Evolutionary conservation across 2,797 vertebrate species (phyloP), one percentile per base, ranked within the genome.

Genomic region (Diplodus sargus): DNA sequence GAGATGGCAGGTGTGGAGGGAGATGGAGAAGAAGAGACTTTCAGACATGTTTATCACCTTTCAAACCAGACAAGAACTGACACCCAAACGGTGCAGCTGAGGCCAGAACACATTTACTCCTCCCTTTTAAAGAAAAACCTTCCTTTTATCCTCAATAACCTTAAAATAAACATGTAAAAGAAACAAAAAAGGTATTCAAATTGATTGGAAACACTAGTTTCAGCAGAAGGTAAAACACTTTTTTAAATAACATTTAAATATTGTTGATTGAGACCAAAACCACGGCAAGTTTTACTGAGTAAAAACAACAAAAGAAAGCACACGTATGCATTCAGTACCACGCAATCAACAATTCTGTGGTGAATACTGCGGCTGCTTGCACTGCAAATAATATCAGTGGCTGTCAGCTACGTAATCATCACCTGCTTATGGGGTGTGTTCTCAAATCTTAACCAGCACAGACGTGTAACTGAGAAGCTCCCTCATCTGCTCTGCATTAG

Each of bases 401-500:
- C 62, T 77, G 48, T 45, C 49, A 39, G 23, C 15, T 42, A 59
- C 34, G 74, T 74, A 48, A 64, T 63, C 25, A 52, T 18, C 74
- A 70, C n/a, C 65, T 66, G 71, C 45, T 49, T 43, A 42, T 30
- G 23, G 39, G 47, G 18, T 58, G 45, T 23, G n/a, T 70, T 76
- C 59, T 85, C 73, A 30, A 49, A 45, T 75, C 45, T 56, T 45
- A 62, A 68, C 47, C 0, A 53, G 23, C 63, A 65, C 42, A 43
- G 47, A 64, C 0, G 15, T 42, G 56, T 52, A 18, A 61, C 0
- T 20, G 25, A 84, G 79, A 79, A 64, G 43, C 62, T 74, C 58
- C 69, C 52, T 54, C 1, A 58, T 84, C 18, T 63, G 68, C 52
- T 34, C 54, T 47, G n/a, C 18, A 10, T 47, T 20, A 13, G 10